Evolutionary conservation across 2,888 invertebrate species (phyloP).

Genomic region (Palloptera scutellata): DNA sequence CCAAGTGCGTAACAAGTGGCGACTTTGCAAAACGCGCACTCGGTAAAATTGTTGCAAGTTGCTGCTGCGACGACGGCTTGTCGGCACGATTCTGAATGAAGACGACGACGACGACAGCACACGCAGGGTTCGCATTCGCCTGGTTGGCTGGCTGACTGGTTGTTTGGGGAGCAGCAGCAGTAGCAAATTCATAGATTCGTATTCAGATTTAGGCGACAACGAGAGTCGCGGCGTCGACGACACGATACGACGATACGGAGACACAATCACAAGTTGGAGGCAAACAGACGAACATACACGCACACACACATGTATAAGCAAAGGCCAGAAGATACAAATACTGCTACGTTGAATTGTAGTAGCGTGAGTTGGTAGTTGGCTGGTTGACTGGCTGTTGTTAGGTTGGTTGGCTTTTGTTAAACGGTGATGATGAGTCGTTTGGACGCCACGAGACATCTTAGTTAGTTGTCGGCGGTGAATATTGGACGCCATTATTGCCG

Average conservation of each 20-base stretch:
- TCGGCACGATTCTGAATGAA: constrained; percentile 19
- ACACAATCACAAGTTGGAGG: constrained; percentile 9
- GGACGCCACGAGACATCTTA: constrained; percentile 27
- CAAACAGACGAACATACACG: background rate
- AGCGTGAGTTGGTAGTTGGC: background rate
- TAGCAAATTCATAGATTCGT: background rate
- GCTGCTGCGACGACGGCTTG: constrained; percentile 32
- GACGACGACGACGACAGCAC: background rate
- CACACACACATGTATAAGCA: background rate
- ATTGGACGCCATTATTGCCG: constrained; percentile 53
- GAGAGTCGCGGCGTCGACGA: constrained; percentile 12
- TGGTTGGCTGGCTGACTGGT: constrained; percentile 12
- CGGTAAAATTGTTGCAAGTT: constrained; percentile 46
- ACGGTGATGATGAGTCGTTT: constrained; percentile 31
- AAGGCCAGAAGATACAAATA: background rate
- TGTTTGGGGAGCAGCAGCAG: background rate
- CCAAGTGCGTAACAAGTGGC: constrained; percentile 58
- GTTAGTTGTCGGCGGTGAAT: constrained; percentile 14
- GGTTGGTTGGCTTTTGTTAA: constrained; percentile 13
- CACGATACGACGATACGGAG: constrained; percentile 1
- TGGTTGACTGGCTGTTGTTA: background rate
- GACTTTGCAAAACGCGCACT: constrained; percentile 36
- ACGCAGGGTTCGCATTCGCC: constrained; percentile 2
- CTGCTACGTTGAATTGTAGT: background rate
- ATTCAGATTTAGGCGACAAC: constrained; percentile 20